These are phyloP conservation scores for Psettodes erumei DNA, from an alignment of 2,113 vertebrate species.

Conservation along the genomic window DNA sequence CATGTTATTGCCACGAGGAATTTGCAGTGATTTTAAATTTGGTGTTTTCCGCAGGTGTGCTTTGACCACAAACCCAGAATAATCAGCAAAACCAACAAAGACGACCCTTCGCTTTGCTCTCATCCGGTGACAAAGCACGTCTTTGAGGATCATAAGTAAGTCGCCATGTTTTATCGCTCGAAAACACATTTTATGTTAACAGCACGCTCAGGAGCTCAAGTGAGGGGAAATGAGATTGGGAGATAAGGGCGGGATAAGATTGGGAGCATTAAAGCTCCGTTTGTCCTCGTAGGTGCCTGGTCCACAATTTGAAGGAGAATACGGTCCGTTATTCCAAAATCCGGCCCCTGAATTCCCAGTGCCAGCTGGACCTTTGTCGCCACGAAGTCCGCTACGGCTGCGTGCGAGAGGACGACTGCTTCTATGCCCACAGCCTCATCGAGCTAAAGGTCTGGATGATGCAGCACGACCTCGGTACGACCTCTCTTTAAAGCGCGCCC, in stretches of 20 bases:
- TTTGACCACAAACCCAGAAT: slow-evolving; percentile 99
- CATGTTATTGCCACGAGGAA: not conserved
- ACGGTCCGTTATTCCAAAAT: slow-evolving; percentile 96
- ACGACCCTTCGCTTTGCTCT: slow-evolving; percentile 91
- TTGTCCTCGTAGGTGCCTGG: slow-evolving; percentile 90
- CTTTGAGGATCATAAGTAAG: slow-evolving; percentile 97
- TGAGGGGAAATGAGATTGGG: not conserved
- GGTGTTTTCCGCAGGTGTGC: slow-evolving; percentile 87
- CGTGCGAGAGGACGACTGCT: slow-evolving; percentile 92
- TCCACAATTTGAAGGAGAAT: slow-evolving; percentile 93
- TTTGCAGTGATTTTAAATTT: not conserved
- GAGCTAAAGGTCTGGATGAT: slow-evolving; percentile 98
- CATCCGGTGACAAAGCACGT: slow-evolving; percentile 93
- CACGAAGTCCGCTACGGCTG: slow-evolving; percentile 97
- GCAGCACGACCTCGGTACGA: slow-evolving; percentile 89
- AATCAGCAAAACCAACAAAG: slow-evolving; percentile 97
- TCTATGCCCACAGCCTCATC: slow-evolving; percentile 95
- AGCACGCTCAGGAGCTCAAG: not conserved
- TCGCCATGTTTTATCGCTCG: slow-evolving; percentile 27
- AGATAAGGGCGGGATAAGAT: not conserved
- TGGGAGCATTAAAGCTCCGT: not conserved
- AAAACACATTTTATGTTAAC: not conserved
- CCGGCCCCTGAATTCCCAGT: slow-evolving; percentile 83
- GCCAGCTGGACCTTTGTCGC: slow-evolving; percentile 93
- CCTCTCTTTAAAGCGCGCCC: not conserved